A percentile compares a stretch with the other conserved stretches of the same genome.
Evolutionary conservation across 2,113 vertebrate genomes (phyloP).

Genomic region (Crypturellus undulatus): DNA sequence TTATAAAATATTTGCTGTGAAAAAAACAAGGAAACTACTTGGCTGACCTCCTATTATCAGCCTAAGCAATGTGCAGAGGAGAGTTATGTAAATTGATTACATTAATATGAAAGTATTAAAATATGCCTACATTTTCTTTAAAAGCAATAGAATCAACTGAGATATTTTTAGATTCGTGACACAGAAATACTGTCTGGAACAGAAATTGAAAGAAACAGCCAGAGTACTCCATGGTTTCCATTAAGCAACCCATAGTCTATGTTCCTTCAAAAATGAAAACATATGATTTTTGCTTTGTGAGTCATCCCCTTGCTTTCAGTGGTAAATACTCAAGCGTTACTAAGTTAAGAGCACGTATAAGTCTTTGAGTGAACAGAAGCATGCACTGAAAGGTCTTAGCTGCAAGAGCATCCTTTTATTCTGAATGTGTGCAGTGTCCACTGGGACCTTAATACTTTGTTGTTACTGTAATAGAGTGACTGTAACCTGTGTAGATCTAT

Average conservation of each 20-base stretch:
- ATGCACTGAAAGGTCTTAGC: not conserved
- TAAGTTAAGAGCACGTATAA: not conserved
- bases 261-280: not conserved
- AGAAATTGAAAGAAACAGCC: not conserved
- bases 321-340: not conserved
- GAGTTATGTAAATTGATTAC: not conserved
- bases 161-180: not conserved
- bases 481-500: not conserved
- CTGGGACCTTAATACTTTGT: not conserved
- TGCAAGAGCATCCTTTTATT: not conserved
- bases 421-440: accelerated
- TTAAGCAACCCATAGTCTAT: not conserved
- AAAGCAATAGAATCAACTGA: not conserved
- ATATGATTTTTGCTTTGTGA: not conserved
- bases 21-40: not conserved
- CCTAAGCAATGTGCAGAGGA: not conserved
- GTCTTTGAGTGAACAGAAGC: not conserved
- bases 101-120: not conserved
- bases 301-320: not conserved
- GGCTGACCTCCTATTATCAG: not conserved
- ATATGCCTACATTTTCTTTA: not conserved
- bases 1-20: not conserved
- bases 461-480: not conserved
- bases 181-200: not conserved
- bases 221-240: not conserved